Base-by-base conservation (phyloP, 2,888 invertebrate species). In the Xylota segnis region DNA sequence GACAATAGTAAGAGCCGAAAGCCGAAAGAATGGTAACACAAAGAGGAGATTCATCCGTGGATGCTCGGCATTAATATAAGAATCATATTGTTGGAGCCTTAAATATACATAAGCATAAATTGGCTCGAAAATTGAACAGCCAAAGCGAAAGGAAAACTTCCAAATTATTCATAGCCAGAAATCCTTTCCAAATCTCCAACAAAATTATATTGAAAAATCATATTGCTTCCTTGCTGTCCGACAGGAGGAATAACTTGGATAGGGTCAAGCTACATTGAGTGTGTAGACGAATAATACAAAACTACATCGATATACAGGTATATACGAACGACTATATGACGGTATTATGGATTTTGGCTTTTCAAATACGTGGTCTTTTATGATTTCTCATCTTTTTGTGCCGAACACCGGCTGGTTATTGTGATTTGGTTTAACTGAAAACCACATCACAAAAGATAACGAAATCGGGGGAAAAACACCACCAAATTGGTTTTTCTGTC, bases 131-230 rank as follows among this genome's bases (percentile, higher is more conserved):
- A 84, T 75, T 84, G 81, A 84, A 81, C 71, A 71, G 54, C 75
- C 63, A 75, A 59, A 54, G 34, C 58, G 63, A 75, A 70, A 65
- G 27, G 68, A 65, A 78, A 70, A 32, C 58, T 47, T 70, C 50
- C 63, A 84, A 84, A 84, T 84, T 84, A 84, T 84, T 84, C 84
- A 84, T 84, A 75, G 59, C 70, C 75, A 32, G 70, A 81, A 84
- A 81, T 81, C 84, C 81, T 75, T 81, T 59, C 75, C 63, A 71
- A 84, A 84, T 75, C 84, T 84, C 75, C 59, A 59, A 45, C 75
- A 54, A 54, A 84, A 84, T 84, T 84, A 84, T 84, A 84, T 84
- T 84, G 84, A 84, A 84, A 84, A 84, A 70, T 81, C 84, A 71
- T 84, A 84, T 77, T 76, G 81, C 70, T 79, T 72, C 54, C 16